These are phyloP conservation scores for Oriolus oriolus DNA, from an alignment of 2,113 vertebrate genomes.

Conservation along the genomic window DNA sequence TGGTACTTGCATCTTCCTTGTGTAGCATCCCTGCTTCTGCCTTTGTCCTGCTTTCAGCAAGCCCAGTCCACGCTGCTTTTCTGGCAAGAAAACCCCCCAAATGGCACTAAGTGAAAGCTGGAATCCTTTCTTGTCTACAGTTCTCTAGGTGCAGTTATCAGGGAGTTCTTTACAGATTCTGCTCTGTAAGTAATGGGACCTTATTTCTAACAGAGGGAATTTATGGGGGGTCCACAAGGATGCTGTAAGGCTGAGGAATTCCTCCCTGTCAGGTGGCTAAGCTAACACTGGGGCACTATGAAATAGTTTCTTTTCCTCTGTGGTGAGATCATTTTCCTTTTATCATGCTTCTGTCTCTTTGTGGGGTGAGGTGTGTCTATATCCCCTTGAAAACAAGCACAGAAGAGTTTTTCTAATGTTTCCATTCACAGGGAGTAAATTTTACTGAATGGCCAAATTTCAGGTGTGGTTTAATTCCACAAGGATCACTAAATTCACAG, in stretches of 20 bases:
- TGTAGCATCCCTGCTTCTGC: not conserved
- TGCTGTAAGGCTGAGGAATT: not conserved
- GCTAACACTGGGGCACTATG: not conserved
- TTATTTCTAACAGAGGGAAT: not conserved
- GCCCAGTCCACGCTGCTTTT: not conserved
- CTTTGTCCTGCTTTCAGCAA: not conserved
- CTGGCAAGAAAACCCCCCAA: not conserved
- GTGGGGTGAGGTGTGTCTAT: not conserved
- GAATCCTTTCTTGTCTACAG: not conserved
- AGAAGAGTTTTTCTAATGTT: not conserved
- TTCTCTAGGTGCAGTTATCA: not conserved
- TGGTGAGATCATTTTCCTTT: not conserved
- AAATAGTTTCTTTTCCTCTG: not conserved
- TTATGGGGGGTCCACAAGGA: not conserved
- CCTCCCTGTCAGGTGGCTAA: not conserved
- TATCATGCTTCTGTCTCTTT: not conserved
- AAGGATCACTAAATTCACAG: not conserved
- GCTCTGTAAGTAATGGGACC: not conserved
- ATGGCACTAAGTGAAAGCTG: not conserved
- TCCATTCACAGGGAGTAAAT: not conserved
- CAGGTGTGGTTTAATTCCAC: not conserved
- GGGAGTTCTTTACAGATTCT: not conserved
- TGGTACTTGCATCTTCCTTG: not conserved
- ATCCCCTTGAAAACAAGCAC: not conserved
- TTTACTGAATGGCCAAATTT: not conserved